Base-by-base conservation (phyloP, 2,113 vertebrate species). In the Cettia cetti region DNA sequence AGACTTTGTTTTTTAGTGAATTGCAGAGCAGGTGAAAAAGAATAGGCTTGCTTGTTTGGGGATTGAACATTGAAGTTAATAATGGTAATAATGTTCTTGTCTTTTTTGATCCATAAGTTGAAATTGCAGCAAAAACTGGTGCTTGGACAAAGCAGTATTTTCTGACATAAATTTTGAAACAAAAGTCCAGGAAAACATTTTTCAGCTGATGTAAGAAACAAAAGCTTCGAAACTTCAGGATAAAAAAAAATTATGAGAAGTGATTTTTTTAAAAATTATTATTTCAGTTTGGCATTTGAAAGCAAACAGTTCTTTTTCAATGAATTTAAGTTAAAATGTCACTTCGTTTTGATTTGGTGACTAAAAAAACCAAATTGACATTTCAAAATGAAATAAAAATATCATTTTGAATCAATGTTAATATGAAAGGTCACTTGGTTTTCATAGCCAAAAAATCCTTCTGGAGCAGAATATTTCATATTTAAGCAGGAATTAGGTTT, bases 341-440 rank as follows among this genome's bases (percentile, higher is more conserved):
- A 89, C 24, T 94, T 95, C 4, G 0, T 86, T 96, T 90, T 92
- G 59, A 54, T 93, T 95, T 90, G 66, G 50, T 4, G 9, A 39
- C 64, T 90, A 90, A 80, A 94, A 90, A 91, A 90, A 88, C 45
- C 35, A 75, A 89, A 94, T 87, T 94, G 84, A 92, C 75, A 96
- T 91, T 92, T 95, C 57, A 76, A 89, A 91, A 91, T 82, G 42
- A 91, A 97, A 91, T 89, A 87, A 94, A 91, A 95, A 94, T 74
- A 76, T 74, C 19, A 85, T 74, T 95, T 92, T 87, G 66, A 87
- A 92, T 95, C 89, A 92, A 77, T 91, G 78, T 87, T 95, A 86
- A 61, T 88, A 83, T 74, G 82, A 95, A 93, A 97, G 94, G 85
- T 95, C 84, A 85, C 53, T 92, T 89, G 49, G 37, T 88, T 93